These are phyloP conservation scores for Xiphophorus couchianus DNA, from an alignment of 2,113 vertebrate species.

Conservation along the genomic window DNA sequence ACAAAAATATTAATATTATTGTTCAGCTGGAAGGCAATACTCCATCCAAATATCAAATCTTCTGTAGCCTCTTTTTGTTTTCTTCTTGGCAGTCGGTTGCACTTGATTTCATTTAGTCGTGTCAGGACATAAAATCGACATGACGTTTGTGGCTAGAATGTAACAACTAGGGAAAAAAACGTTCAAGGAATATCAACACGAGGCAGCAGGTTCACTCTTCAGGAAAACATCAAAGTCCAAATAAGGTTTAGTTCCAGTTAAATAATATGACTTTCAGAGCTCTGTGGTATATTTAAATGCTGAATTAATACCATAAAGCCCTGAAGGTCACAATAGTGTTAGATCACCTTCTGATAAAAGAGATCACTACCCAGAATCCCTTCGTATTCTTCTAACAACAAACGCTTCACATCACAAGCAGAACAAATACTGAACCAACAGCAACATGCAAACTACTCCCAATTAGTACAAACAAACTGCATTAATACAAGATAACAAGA, in stretches of 20 bases:
- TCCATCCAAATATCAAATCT: background rate
- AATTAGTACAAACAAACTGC: conserved; percentile 68
- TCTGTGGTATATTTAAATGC: background rate
- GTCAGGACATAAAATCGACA: background rate
- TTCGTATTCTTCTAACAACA: conserved; percentile 14
- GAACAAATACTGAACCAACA: conserved; percentile 29
- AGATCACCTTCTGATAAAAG: conserved; percentile 13
- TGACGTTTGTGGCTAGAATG: background rate
- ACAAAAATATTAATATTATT: background rate
- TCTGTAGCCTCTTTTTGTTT: background rate
- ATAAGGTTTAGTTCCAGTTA: background rate
- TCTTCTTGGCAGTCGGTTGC: background rate
- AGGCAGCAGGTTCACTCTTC: background rate
- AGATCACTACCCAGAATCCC: conserved; percentile 23
- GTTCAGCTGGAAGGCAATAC: background rate
- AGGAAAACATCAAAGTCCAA: background rate
- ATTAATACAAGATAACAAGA: conserved; percentile 6
- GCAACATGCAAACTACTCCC: conserved; percentile 67
- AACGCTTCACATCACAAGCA: conserved; percentile 42
- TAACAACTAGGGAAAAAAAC: background rate
- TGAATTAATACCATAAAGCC: conserved; percentile 12
- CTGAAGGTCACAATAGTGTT: conserved; percentile 38
- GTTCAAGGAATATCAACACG: background rate
- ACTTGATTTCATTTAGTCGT: too few species aligned
- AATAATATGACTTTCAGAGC: conserved; percentile 35